A percentile compares a stretch with the other conserved stretches of the same genome.
Conservation (phyloP, 2,888 invertebrate species). For the Cremastinae sp. region DNA sequence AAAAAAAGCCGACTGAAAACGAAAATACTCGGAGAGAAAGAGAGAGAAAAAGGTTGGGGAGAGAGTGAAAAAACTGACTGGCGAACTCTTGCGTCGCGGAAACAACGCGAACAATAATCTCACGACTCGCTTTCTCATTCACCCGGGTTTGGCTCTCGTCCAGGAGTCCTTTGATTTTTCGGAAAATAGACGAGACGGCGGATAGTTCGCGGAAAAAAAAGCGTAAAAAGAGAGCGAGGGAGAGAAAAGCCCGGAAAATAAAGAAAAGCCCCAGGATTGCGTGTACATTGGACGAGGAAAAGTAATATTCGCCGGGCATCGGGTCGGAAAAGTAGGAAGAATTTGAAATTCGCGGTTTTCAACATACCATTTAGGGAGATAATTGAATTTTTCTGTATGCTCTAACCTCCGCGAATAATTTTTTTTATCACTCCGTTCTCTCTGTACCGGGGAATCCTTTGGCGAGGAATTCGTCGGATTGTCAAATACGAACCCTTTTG, state of each 20-base stretch:
- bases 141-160: constrained; percentile 58
- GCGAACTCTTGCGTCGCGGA: constrained; percentile 41
- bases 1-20: constrained; percentile 23
- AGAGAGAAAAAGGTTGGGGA: constrained; percentile 31
- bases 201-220: background rate
- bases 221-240: constrained; percentile 8
- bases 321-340: background rate
- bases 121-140: constrained; percentile 56
- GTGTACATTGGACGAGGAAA: constrained; percentile 13
- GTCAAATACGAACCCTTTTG: constrained; percentile 8
- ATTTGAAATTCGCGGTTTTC: constrained; percentile 57
- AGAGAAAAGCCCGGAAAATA: constrained; percentile 11
- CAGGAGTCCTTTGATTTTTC: constrained; percentile 64
- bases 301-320: constrained; percentile 55
- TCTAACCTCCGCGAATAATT: constrained; percentile 23
- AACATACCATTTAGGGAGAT: constrained; percentile 70
- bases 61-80: constrained; percentile 35
- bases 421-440: constrained; percentile 19
- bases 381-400: constrained; percentile 69
- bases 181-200: constrained; percentile 56
- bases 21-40: constrained; percentile 19
- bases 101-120: constrained; percentile 63
- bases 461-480: constrained; percentile 24
- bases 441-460: constrained; percentile 6
- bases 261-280: background rate